Evolutionary conservation across 2,888 invertebrate genomes (phyloP).

Genomic region (Phortica okadai): DNA sequence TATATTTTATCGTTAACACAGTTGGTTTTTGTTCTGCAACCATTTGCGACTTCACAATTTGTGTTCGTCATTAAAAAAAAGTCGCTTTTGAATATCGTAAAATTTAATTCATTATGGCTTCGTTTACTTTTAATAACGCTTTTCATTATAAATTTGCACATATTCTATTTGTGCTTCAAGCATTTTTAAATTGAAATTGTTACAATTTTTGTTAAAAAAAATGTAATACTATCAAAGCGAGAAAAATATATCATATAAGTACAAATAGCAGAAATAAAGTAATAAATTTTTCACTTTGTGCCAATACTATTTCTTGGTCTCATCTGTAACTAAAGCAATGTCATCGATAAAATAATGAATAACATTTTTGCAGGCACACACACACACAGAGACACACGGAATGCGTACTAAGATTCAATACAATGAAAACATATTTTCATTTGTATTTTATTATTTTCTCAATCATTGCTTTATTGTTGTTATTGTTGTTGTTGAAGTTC

Average conservation of each 20-base stretch:
- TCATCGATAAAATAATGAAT: slow-evolving; percentile 73
- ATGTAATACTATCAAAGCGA: too few species aligned
- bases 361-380: slow-evolving; percentile 43
- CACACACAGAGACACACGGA: not conserved
- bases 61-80: too few species aligned
- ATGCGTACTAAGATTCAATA: not conserved
- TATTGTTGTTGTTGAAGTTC: slow-evolving; percentile 38
- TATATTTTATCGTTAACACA: slow-evolving; percentile 32
- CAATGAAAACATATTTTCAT: not conserved
- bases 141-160: not conserved
- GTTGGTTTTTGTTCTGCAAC: slow-evolving; percentile 28
- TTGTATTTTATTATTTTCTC: slow-evolving; percentile 46
- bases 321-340: slow-evolving; percentile 68
- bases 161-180: too few species aligned
- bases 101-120: not conserved
- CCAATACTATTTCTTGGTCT: slow-evolving; percentile 50
- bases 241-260: not conserved
- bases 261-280: slow-evolving; percentile 43
- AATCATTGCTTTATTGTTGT: slow-evolving; percentile 42
- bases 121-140: slow-evolving; percentile 20
- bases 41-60: too few species aligned
- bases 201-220: too few species aligned
- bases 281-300: slow-evolving; percentile 68
- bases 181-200: too few species aligned
- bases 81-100: too few species aligned